These are phyloP conservation scores for Camptogramma bilineatum DNA, from an alignment of 2,888 invertebrate genomes.

Conservation along the genomic window DNA sequence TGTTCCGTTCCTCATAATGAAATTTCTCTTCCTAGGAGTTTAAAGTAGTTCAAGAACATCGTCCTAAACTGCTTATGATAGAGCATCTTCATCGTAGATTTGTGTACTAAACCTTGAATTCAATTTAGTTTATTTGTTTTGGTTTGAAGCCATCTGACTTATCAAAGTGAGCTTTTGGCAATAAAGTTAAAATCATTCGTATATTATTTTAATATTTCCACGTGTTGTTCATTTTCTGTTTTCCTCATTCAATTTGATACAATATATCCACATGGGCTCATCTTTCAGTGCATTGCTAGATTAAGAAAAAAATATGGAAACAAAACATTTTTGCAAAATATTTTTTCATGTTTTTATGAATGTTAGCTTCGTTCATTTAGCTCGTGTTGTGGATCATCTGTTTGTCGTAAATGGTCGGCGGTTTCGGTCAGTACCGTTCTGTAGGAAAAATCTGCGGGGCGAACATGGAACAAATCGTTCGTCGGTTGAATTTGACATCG, in stretches of 20 bases:
- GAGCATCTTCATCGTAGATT: not conserved
- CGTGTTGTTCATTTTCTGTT: not conserved
- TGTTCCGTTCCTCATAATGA: not conserved
- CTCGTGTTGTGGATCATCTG: constrained; percentile 1
- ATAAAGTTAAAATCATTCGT: not conserved
- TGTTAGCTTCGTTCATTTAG: not conserved
- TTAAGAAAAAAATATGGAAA: not conserved
- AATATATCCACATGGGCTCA: not conserved
- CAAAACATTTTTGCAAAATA: not conserved
- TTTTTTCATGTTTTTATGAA: not conserved
- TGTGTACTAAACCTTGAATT: not conserved
- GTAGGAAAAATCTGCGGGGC: too few relatives aligned
- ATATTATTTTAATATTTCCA: not conserved
- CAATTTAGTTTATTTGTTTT: constrained; percentile 2
- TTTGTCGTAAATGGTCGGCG: constrained; percentile 13
- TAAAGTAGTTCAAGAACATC: not conserved
- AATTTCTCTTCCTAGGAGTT: constrained; percentile 5
- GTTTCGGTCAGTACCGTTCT: too few relatives aligned
- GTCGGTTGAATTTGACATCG: constrained; percentile 74
- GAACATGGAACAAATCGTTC: too few relatives aligned
- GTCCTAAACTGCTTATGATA: not conserved
- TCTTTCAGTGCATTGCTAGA: not conserved
- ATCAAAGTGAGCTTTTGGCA: constrained; percentile 3
- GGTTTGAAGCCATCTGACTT: not conserved
- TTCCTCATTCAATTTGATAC: not conserved